Evolutionary conservation across 2,113 vertebrate species (phyloP).

Genomic region (Terrapene triunguis): DNA sequence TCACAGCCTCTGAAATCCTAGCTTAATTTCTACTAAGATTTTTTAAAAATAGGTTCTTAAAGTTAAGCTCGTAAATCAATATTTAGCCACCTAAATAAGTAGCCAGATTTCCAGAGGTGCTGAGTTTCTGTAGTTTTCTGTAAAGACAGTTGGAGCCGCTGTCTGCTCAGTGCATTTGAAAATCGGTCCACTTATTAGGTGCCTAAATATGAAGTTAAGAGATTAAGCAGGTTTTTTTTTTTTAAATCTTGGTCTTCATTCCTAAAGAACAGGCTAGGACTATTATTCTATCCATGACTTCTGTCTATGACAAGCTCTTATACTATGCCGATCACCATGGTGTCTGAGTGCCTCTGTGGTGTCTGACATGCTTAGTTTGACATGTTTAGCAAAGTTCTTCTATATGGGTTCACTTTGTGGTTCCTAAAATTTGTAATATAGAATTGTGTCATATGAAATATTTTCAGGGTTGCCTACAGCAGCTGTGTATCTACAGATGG

Average conservation of each 20-base stretch:
- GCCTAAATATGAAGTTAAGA: constrained; percentile 42
- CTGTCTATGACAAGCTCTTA: neutral
- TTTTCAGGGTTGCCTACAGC: neutral
- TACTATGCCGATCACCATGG: neutral
- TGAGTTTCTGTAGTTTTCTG: neutral
- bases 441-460: neutral
- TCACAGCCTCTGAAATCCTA: neutral
- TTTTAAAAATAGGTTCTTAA: neutral
- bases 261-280: neutral
- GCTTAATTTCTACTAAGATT: neutral
- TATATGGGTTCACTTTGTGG: neutral
- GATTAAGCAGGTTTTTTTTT: neutral
- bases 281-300: neutral
- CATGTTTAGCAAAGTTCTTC: constrained; percentile 33
- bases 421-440: constrained; percentile 3
- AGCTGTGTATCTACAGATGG: neutral
- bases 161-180: constrained; percentile 36
- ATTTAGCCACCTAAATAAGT: neutral
- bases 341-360: neutral
- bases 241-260: neutral
- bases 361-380: constrained; percentile 29
- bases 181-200: constrained; percentile 32
- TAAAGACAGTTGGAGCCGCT: neutral
- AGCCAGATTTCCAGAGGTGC: constrained; percentile 2
- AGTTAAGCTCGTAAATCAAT: neutral